Conservation (phyloP, 1,140 invertebrate genomes). For the Rhagoletis zephyria region DNA sequence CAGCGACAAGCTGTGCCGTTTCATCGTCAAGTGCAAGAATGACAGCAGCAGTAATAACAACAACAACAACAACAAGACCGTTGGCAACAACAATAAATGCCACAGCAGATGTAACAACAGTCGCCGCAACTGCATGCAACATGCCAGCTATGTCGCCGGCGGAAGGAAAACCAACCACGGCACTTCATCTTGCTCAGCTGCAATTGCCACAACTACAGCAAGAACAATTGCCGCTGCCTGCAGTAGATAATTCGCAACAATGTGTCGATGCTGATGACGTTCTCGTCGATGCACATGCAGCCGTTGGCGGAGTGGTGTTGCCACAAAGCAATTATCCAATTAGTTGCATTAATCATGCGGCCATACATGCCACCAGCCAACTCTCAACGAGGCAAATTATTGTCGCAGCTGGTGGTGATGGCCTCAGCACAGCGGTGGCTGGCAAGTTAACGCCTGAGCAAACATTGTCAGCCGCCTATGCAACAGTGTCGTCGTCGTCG, state of each 20-base stretch:
- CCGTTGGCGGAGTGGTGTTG: background rate
- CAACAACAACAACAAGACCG: background rate
- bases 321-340: slow-evolving; percentile 53
- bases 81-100: slow-evolving; percentile 12
- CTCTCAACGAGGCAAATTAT: background rate
- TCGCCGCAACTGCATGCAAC: background rate
- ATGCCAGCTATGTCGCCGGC: background rate
- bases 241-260: background rate
- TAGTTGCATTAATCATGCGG: slow-evolving; percentile 50
- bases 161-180: background rate
- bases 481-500: background rate
- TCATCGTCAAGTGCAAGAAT: background rate
- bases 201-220: slow-evolving; percentile 12
- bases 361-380: slow-evolving; percentile 22
- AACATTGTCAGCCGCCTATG: background rate
- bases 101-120: background rate
- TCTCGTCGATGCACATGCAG: slow-evolving; percentile 8
- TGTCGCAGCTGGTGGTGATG: background rate
- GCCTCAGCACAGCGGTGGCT: background rate
- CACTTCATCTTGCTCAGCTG: slow-evolving; percentile 17
- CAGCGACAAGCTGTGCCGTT: background rate
- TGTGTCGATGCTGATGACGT: slow-evolving; percentile 30
- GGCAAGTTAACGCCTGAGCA: background rate
- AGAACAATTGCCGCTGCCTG: background rate
- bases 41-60: background rate